Evolutionary conservation across 2,888 invertebrate species (phyloP).

Genomic region (Melolontha melolontha): DNA sequence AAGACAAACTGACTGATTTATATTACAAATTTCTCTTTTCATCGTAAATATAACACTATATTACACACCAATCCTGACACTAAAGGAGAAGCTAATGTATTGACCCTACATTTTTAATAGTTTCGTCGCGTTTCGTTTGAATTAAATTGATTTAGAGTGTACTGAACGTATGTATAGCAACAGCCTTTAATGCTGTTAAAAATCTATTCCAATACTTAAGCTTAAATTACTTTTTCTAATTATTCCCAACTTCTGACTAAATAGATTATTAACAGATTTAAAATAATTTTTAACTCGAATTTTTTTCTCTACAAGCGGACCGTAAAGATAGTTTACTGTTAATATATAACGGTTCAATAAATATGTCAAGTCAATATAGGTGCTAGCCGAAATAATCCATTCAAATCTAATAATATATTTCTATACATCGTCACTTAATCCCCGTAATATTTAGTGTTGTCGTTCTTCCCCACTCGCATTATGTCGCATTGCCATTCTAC

Average conservation of each 20-base stretch:
- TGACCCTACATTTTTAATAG: no score
- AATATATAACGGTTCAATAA: constrained; percentile 39
- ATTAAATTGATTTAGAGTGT: no score
- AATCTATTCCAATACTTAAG: constrained; percentile 18
- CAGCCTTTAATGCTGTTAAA: constrained; percentile 10
- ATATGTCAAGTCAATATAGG: constrained; percentile 36
- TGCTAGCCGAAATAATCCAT: constrained; percentile 48
- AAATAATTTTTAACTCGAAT: constrained; percentile 29
- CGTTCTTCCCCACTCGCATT: constrained; percentile 37
- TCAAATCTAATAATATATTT: constrained; percentile 55
- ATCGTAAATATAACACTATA: no score
- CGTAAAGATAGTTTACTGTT: constrained; percentile 8
- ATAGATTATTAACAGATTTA: constrained; percentile 34
- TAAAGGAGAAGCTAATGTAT: no score
- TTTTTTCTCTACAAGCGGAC: neutral
- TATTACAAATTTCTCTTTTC: no score
- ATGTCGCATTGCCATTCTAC: constrained; percentile 52
- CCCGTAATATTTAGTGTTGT: constrained; percentile 51
- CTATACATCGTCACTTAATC: constrained; percentile 56
- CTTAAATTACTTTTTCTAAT: constrained; percentile 18
- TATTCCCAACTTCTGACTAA: neutral
- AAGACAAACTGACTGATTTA: no score
- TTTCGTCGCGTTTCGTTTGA: no score
- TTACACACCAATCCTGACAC: no score
- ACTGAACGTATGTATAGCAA: no score